These are phyloP conservation scores for Apomyelois bistriatella DNA, from an alignment of 2,888 invertebrate species.

Conservation along the genomic window DNA sequence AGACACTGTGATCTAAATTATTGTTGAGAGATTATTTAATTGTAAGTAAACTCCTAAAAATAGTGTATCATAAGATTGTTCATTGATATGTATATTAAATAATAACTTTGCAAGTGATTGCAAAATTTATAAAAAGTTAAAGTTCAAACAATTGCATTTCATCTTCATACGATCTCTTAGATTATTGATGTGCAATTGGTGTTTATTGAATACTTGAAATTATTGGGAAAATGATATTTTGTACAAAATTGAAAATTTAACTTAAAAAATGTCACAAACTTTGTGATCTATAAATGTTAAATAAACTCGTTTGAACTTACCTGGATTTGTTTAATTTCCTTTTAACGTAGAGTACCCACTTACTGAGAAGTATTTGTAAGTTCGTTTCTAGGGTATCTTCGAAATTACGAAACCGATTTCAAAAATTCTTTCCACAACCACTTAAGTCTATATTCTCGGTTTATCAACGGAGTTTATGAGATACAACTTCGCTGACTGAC, in stretches of 20 bases:
- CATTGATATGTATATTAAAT: slow-evolving; percentile 32
- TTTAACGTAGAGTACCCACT: neutral
- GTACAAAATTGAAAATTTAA: slow-evolving; percentile 74
- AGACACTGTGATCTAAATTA: slow-evolving; percentile 79
- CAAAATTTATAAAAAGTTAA: no score
- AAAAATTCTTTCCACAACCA: no score
- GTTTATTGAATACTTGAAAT: slow-evolving; percentile 46
- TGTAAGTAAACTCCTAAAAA: slow-evolving; percentile 77
- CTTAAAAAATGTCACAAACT: slow-evolving; percentile 60
- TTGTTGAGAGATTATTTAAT: slow-evolving; percentile 79
- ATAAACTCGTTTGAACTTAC: slow-evolving; percentile 71
- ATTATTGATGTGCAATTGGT: slow-evolving; percentile 60
- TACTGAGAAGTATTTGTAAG: no score
- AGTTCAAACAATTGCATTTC: no score
- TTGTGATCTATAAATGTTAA: slow-evolving; percentile 77
- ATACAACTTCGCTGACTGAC: no score
- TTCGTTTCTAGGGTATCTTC: no score
- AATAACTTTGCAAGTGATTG: slow-evolving; percentile 16
- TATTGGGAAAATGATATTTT: slow-evolving; percentile 73
- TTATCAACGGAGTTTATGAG: no score
- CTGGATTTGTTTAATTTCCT: slow-evolving; percentile 39
- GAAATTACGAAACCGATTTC: no score
- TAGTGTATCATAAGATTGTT: slow-evolving; percentile 70
- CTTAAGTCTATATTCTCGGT: no score
- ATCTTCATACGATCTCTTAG: slow-evolving; percentile 27